phyloP scores from a whole-genome alignment of 2,797 vertebrate species.

The Graptemys geographica region DNA sequence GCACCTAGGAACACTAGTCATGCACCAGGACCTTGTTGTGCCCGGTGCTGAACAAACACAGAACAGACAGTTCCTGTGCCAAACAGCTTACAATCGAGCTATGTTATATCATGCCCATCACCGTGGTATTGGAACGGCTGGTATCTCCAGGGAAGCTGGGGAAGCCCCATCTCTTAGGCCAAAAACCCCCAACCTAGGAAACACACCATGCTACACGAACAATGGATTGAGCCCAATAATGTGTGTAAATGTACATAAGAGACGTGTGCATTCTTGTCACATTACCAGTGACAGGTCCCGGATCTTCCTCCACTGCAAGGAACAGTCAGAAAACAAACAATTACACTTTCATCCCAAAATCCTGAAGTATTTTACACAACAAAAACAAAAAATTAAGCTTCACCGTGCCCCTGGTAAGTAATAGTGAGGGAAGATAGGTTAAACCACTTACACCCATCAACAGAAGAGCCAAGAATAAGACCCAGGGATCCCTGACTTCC shows the following conservation, averaged over 20 bases:
- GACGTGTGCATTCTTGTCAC: not conserved
- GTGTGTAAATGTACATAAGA: not conserved
- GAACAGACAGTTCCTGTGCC: not conserved
- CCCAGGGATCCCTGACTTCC: not conserved
- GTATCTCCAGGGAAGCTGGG: not conserved
- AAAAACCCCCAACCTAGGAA: not conserved
- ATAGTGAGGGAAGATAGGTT: not conserved
- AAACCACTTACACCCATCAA: not conserved
- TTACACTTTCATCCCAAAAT: not conserved
- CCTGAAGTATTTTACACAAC: not conserved
- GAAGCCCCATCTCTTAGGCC: not conserved
- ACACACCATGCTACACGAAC: not conserved
- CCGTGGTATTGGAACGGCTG: no score
- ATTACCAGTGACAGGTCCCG: not conserved
- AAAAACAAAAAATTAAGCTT: not conserved
- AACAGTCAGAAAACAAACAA: not conserved
- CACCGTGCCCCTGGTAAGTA: not conserved
- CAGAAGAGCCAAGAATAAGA: not conserved
- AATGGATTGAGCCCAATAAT: not conserved
- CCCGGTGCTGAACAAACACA: not conserved
- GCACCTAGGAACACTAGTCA: not conserved
- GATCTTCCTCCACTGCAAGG: not conserved
- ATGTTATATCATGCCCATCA: not conserved
- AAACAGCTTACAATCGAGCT: not conserved
- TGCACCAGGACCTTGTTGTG: not conserved